A percentile compares a stretch with the other conserved stretches of the same genome.
Evolutionary conservation across 2,888 invertebrate genomes (phyloP).

Genomic region (Icerya purchasi): DNA sequence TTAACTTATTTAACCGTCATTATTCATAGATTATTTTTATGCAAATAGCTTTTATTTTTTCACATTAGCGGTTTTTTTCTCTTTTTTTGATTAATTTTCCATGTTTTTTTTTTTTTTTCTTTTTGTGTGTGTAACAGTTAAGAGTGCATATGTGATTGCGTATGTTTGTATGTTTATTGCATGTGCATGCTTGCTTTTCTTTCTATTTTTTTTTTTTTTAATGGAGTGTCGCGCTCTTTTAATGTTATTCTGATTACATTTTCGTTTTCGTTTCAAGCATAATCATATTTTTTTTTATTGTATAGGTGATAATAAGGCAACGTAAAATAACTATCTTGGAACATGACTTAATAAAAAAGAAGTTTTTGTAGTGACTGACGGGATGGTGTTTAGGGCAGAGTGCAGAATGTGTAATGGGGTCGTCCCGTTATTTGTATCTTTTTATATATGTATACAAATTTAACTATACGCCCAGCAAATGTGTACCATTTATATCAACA

Average conservation of each 20-base stretch:
- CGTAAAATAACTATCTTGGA: too few species aligned
- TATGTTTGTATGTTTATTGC: background rate
- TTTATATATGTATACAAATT: background rate
- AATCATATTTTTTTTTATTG: conserved; percentile 3
- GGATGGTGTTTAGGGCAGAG: conserved; percentile 21
- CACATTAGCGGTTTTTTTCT: conserved; percentile 1
- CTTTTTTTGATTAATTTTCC: background rate
- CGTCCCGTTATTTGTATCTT: conserved; percentile 4
- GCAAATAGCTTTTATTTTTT: too few species aligned
- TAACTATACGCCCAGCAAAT: conserved; percentile 4
- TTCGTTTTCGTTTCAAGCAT: too few species aligned
- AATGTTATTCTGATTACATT: too few species aligned
- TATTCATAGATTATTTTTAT: too few species aligned
- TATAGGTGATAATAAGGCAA: conserved; percentile 9
- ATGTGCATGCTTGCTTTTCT: background rate
- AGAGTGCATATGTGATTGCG: background rate
- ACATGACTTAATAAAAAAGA: too few species aligned
- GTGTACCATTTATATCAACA: conserved; percentile 7
- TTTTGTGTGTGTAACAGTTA: background rate
- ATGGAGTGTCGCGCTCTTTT: background rate
- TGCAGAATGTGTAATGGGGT: conserved; percentile 21
- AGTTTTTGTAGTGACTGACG: too few species aligned
- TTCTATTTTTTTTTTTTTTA: background rate
- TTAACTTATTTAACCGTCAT: too few species aligned
- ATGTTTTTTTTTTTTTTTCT: background rate